Percentiles rank a stretch among this genome's conserved stretches.
phyloP scores from a whole-genome alignment of 2,888 invertebrate genomes.

The Pandemis cinnamomeana region DNA sequence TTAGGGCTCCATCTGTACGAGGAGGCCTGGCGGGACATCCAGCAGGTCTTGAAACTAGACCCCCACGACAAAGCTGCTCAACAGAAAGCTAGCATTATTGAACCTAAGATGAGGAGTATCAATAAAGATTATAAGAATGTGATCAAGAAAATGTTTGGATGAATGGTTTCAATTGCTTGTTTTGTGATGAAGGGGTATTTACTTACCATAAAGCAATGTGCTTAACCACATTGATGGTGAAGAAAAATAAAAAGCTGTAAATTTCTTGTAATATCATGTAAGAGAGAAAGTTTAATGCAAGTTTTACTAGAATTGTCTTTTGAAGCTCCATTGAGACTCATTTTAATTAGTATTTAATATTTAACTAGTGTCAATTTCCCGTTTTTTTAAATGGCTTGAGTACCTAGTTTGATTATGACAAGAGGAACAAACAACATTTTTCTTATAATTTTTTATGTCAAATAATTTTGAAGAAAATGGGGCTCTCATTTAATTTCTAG shows the following conservation, averaged over 20 bases:
- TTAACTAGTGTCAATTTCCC: too few species aligned
- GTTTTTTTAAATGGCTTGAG: too few species aligned
- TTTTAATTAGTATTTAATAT: too few species aligned
- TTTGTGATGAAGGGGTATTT: neutral
- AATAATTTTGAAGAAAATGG: too few species aligned
- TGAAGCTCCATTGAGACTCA: too few species aligned
- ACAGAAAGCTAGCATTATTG: conserved; percentile 84
- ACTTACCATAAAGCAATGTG: neutral
- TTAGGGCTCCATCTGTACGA: conserved; percentile 86
- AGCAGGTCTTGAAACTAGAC: conserved; percentile 83
- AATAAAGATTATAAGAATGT: conserved; percentile 85
- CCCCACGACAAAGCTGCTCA: conserved; percentile 87
- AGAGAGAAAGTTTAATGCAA: too few species aligned
- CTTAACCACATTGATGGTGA: too few species aligned
- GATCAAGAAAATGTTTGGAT: conserved; percentile 84
- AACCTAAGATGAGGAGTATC: conserved; percentile 83
- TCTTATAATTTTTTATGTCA: too few species aligned
- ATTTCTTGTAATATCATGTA: conserved; percentile 1
- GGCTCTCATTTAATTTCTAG: too few species aligned
- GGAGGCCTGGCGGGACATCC: conserved; percentile 85
- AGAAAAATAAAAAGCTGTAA: neutral
- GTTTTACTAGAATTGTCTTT: too few species aligned
- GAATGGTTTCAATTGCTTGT: conserved; percentile 36
- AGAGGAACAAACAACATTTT: too few species aligned
- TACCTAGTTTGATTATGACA: too few species aligned